phyloP scores from a whole-genome alignment of 1,140 invertebrate species.

The Neocloeon triangulifer region DNA sequence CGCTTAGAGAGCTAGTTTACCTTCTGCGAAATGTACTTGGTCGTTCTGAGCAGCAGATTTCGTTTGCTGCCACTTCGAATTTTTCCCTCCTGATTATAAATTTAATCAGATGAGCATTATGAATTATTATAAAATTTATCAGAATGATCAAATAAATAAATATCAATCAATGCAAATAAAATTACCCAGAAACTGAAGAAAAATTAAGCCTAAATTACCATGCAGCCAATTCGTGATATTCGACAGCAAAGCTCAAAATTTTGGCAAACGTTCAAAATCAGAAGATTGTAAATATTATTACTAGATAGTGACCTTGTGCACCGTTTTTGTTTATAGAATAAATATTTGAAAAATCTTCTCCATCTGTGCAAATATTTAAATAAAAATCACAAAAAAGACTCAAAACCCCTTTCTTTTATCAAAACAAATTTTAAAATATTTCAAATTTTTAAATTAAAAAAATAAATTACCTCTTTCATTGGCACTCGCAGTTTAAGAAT shows the following conservation, averaged over 20 bases:
- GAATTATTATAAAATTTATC: neutral
- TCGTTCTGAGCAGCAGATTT: too few relatives aligned
- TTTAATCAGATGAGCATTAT: neutral
- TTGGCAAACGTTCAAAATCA: too few relatives aligned
- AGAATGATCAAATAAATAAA: conserved; percentile 2
- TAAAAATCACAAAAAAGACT: conserved; percentile 1
- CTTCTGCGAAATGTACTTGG: too few relatives aligned
- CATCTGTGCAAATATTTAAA: neutral
- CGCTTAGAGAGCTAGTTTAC: too few relatives aligned
- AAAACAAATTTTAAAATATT: neutral
- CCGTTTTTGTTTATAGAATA: neutral
- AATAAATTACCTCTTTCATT: conserved; percentile 51
- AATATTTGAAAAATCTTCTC: neutral
- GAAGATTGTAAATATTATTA: too few relatives aligned
- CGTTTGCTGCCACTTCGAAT: too few relatives aligned
- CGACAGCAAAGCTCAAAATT: too few relatives aligned
- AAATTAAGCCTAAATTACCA: too few relatives aligned
- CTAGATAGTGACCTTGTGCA: too few relatives aligned
- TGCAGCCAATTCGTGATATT: too few relatives aligned
- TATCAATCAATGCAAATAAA: conserved; percentile 8
- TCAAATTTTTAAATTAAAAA: conserved; percentile 1
- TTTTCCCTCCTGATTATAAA: conserved; percentile 1
- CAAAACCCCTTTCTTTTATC: neutral
- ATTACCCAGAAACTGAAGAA: neutral
- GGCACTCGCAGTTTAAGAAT: conserved; percentile 86